Percentiles rank a stretch among this genome's conserved stretches.
phyloP scores from a whole-genome alignment of 2,113 vertebrate species.

The Alosa alosa region DNA sequence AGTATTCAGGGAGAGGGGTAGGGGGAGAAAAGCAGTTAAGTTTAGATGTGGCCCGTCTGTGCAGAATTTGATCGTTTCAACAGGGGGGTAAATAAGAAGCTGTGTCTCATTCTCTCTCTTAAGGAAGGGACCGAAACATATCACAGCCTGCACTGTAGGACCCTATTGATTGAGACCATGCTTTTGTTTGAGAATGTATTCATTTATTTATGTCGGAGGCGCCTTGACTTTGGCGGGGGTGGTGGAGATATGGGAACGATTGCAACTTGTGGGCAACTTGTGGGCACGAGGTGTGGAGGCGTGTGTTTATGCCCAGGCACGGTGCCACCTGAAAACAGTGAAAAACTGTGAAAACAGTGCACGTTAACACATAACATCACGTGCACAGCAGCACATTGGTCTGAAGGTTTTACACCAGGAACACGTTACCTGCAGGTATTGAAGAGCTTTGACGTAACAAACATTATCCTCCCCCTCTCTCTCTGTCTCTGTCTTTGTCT shows the following conservation, averaged over 20 bases:
- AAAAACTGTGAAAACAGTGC: too few species aligned
- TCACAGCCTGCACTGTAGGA: not conserved
- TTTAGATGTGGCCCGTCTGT: slow-evolving; percentile 28
- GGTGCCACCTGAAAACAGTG: not conserved
- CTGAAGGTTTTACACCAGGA: not conserved
- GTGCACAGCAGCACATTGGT: not conserved
- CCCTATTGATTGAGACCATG: slow-evolving; percentile 12
- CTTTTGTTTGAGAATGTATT: not conserved
- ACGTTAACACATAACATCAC: not conserved
- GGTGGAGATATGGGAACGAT: not conserved
- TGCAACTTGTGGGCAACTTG: not conserved
- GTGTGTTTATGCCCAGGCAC: not conserved
- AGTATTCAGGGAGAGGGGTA: not conserved
- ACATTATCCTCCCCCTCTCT: not conserved
- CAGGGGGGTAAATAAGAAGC: slow-evolving; percentile 23
- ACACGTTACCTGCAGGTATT: not conserved
- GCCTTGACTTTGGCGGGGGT: not conserved
- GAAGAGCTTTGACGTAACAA: not conserved
- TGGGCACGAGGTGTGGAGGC: slow-evolving; percentile 16
- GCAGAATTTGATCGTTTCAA: slow-evolving; percentile 30
- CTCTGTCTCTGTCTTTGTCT: not conserved
- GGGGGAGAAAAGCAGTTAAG: not conserved
- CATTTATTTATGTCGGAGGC: not conserved
- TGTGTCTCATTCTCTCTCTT: not conserved
- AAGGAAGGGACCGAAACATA: not conserved